Percentiles rank a stretch among this genome's conserved stretches.
Evolutionary conservation across 1,140 invertebrate genomes (phyloP).

Genomic region (Scaptodrosophila lebanonensis): DNA sequence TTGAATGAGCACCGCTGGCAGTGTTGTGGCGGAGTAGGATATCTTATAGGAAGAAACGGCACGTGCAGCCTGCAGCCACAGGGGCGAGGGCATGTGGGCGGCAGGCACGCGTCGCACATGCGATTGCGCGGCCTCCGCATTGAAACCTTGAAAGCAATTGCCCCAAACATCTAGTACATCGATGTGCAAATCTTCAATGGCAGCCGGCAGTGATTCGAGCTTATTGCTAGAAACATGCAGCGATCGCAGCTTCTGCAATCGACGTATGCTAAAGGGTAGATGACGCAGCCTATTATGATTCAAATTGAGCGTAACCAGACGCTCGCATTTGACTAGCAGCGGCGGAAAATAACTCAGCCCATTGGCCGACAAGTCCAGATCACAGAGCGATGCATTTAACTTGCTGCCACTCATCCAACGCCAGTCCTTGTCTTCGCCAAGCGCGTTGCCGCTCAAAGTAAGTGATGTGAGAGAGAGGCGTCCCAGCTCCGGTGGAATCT

Average conservation of each 20-base stretch:
- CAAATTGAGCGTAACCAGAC: constrained; percentile 81
- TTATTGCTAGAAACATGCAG: constrained; percentile 78
- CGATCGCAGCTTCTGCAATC: constrained; percentile 79
- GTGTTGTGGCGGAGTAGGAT: constrained; percentile 29
- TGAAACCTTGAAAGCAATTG: constrained; percentile 57
- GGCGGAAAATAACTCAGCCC: constrained; percentile 58
- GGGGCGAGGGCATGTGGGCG: constrained; percentile 12
- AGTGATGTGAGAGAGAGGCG: constrained; percentile 82
- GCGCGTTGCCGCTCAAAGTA: constrained; percentile 83
- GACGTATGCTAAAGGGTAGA: constrained; percentile 81
- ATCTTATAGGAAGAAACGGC: constrained; percentile 44
- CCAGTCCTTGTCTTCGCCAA: constrained; percentile 82
- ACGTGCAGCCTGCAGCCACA: constrained; percentile 60
- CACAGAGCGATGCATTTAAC: constrained; percentile 57
- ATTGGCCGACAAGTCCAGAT: constrained; percentile 65
- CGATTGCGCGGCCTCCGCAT: constrained; percentile 29
- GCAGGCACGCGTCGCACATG: neutral
- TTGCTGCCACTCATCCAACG: constrained; percentile 80
- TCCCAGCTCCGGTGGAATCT: constrained; percentile 85
- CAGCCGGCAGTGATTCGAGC: constrained; percentile 78
- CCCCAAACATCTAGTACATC: constrained; percentile 69
- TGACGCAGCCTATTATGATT: constrained; percentile 80
- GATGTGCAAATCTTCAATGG: constrained; percentile 55
- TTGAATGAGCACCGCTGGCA: constrained; percentile 65
- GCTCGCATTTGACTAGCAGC: constrained; percentile 77